Conservation (phyloP, 2,113 vertebrate genomes). For the Cacatua alba region DNA sequence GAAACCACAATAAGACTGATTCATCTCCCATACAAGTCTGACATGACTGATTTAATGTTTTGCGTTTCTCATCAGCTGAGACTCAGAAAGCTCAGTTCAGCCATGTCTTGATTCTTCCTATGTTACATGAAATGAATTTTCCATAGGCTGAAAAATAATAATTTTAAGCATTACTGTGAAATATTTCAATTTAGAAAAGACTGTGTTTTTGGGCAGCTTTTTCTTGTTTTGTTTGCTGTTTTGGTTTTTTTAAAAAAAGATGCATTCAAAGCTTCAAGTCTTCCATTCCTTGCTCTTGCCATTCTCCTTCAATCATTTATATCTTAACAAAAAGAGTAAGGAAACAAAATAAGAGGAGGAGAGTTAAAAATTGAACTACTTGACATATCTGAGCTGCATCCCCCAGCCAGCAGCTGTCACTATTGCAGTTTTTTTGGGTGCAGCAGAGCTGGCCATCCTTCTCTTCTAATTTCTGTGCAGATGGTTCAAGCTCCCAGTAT, state of each 20-base stretch:
- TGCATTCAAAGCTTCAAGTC: background rate
- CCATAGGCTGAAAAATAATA: background rate
- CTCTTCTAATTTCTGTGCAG: background rate
- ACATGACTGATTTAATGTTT: background rate
- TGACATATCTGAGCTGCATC: background rate
- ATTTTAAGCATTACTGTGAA: background rate
- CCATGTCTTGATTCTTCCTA: background rate
- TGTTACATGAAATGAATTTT: background rate
- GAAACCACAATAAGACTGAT: background rate
- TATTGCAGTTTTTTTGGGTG: background rate
- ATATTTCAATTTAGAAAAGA: background rate
- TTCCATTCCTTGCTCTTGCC: rapidly evolving
- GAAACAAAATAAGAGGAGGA: background rate
- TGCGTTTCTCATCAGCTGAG: background rate
- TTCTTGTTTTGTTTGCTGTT: background rate
- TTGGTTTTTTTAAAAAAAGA: rapidly evolving
- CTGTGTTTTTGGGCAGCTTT: background rate
- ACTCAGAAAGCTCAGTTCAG: background rate
- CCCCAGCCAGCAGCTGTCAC: background rate
- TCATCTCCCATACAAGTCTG: background rate
- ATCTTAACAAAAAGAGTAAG: background rate
- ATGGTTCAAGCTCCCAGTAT: background rate
- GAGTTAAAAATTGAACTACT: rapidly evolving
- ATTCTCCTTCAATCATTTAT: background rate
- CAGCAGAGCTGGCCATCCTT: background rate